Percentiles rank a stretch among this genome's conserved stretches.
Evolutionary conservation across 2,888 invertebrate species (phyloP).

Genomic region (Noctua pronuba): DNA sequence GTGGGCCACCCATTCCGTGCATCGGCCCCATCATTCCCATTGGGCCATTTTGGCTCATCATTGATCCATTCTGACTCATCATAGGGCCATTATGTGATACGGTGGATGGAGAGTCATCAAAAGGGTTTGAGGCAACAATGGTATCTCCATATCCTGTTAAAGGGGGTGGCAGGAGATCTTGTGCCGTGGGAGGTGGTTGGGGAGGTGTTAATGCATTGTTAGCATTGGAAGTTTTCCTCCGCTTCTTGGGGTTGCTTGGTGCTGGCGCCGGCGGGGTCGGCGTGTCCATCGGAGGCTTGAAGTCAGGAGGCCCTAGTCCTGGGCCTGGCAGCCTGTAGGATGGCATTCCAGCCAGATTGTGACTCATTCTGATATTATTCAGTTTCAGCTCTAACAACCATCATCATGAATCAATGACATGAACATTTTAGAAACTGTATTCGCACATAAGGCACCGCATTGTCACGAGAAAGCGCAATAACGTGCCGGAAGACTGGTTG

Average conservation of each 20-base stretch:
- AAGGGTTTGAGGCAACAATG: conserved; percentile 98
- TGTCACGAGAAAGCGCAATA: conserved; percentile 83
- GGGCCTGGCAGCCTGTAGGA: conserved; percentile 94
- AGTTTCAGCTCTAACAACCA: conserved; percentile 83
- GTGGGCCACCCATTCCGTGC: conserved; percentile 91
- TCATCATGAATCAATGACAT: conserved; percentile 75
- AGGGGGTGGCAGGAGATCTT: conserved; percentile 95
- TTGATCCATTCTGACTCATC: conserved; percentile 92
- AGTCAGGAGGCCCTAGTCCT: conserved; percentile 93
- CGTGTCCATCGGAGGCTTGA: conserved; percentile 93
- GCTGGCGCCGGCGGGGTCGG: conserved; percentile 93
- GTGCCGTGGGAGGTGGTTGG: conserved; percentile 93
- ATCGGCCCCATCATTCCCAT: conserved; percentile 92
- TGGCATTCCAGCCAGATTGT: conserved; percentile 95
- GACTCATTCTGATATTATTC: conserved; percentile 92
- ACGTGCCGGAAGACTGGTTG: conserved; percentile 84
- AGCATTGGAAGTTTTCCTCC: conserved; percentile 95
- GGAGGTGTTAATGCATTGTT: conserved; percentile 91
- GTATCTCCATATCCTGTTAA: conserved; percentile 98
- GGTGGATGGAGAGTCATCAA: conserved; percentile 96
- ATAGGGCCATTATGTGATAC: conserved; percentile 91
- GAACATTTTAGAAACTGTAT: conserved; percentile 76
- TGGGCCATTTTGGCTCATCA: conserved; percentile 92
- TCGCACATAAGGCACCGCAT: conserved; percentile 84
- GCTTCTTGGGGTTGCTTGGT: conserved; percentile 96